Conservation (phyloP, 1,140 invertebrate species). For the Lordiphosa stackelbergi region DNA sequence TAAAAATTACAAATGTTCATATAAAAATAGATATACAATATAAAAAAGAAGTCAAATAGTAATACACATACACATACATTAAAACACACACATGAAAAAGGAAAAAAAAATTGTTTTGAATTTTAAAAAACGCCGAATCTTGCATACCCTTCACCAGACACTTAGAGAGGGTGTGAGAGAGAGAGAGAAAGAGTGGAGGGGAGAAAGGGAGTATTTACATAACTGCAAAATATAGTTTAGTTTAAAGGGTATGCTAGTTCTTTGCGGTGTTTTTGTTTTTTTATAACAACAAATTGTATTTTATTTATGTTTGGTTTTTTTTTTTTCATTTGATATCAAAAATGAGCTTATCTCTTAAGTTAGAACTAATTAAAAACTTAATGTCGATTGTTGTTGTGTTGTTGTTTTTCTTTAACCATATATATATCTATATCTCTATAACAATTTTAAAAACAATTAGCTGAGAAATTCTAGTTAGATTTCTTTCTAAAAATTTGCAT, state of each 20-base stretch:
- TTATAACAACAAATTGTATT: constrained; percentile 3
- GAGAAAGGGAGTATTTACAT: no score
- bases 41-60: constrained; percentile 65
- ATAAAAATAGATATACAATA: constrained; percentile 69
- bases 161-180: no score
- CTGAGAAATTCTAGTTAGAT: constrained; percentile 36
- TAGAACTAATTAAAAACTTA: constrained; percentile 67
- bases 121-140: no score
- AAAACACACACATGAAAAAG: constrained; percentile 36
- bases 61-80: constrained; percentile 48
- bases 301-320: neutral
- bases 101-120: constrained; percentile 6
- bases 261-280: constrained; percentile 3
- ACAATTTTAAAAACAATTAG: constrained; percentile 42
- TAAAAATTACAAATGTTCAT: constrained; percentile 72
- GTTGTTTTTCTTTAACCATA: constrained; percentile 1
- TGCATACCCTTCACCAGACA: no score
- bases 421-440: neutral
- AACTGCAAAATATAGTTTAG: no score
- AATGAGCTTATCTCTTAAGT: constrained; percentile 45
- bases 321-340: constrained; percentile 46
- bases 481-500: constrained; percentile 1
- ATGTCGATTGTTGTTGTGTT: constrained; percentile 33
- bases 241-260: no score
- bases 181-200: no score